Conservation (phyloP, 92 coral and sea anemone genomes). For the Isaurus tuberculatus region DNA sequence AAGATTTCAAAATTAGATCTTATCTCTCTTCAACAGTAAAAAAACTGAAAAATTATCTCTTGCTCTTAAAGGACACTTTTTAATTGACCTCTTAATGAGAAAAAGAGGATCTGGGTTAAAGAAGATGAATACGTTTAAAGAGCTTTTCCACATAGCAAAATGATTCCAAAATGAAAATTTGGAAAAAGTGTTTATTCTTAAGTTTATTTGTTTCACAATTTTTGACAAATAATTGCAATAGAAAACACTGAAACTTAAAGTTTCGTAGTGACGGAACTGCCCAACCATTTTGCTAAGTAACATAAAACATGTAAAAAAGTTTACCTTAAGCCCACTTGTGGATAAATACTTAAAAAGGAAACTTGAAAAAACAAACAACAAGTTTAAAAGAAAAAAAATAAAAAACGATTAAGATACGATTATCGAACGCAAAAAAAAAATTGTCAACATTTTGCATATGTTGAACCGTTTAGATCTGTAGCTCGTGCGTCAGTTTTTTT, state of each 20-base stretch:
- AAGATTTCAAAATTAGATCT: neutral
- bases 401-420: no score
- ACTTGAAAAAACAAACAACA: neutral
- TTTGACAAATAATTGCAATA: no score
- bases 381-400: neutral
- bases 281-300: neutral
- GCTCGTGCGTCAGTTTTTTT: neutral
- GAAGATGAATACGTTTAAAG: neutral
- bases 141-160: neutral
- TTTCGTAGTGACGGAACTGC: neutral
- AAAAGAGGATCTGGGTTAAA: neutral
- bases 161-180: neutral
- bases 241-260: neutral
- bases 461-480: no score
- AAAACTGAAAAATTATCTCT: neutral
- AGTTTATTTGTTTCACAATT: neutral
- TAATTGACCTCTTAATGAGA: slow-evolving; percentile 1
- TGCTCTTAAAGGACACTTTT: neutral
- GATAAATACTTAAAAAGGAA: neutral
- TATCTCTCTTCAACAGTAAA: no score
- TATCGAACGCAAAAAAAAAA: neutral
- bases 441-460: neutral
- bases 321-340: neutral
- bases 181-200: neutral
- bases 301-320: neutral